Base-by-base conservation (phyloP, 2,888 invertebrate genomes). In the Pachydiplax longipennis region DNA sequence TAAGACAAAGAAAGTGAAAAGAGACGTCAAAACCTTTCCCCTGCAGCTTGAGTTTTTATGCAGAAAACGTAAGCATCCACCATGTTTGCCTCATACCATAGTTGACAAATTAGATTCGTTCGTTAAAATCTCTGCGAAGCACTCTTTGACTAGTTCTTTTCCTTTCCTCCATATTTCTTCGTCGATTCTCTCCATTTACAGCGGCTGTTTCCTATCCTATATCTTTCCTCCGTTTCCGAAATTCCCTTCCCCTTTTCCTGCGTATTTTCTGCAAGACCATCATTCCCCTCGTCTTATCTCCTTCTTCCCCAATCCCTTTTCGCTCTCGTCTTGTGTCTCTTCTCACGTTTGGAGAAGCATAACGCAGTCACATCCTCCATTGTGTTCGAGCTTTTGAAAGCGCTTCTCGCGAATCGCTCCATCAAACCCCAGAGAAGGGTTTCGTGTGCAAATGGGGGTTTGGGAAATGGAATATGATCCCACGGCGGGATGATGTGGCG, bases 321-420 rank as follows among this genome's bases (percentile, higher is more conserved):
- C 53, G 35, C 22, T 83, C 61, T 83, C 53, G 35, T 83, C 83
- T 58, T 83, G 83, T 83, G 58, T 61, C 87, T 61, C 87, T 61
- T 87, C 87, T 87, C 87, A 87, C 87, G 87, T 87, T 87, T 87
- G 87, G 87, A 65, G 87, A 61, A 87, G 87, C 87, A 83, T 83
- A 83, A 83, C 83, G 83, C 83, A 83, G 83, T 83, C 83, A 83
- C 83, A 87, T 87, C 87, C 87, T 37, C 87, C 87, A 87, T 87
- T 87, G 87, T 87, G 87, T 87, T 87, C 87, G 61, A 87, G 83
- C 58, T 58, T 83, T 83, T 83, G 83, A 83, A 58, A 83, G 58
- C 83, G 83, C 58, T 61, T 83, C 58, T 58, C 83, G 35, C 83
- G 83, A 83, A 83, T 83, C 83, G 83, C 83, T 83, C 83, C 83